Conservation (phyloP, 1,140 invertebrate genomes). For the Zophobas morio region DNA sequence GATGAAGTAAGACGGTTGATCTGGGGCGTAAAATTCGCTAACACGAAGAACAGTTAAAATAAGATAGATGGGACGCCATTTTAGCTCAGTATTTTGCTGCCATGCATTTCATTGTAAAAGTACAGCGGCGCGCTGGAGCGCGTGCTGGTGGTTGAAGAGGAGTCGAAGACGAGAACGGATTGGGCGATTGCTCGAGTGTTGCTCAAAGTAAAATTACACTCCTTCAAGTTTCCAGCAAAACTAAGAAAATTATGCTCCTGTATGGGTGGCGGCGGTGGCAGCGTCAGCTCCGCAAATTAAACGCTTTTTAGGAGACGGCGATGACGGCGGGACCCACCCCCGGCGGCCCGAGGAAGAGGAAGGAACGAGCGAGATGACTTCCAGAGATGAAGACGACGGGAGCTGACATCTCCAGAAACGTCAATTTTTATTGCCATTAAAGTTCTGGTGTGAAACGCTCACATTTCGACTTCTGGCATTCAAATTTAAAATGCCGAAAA, state of each 20-base stretch:
- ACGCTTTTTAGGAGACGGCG: constrained; percentile 33
- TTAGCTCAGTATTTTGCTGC: constrained; percentile 62
- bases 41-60: constrained; percentile 65
- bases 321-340: background rate
- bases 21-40: constrained; percentile 53
- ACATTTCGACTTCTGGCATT: no score
- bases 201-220: constrained; percentile 65
- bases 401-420: background rate
- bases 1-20: constrained; percentile 41
- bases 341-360: background rate
- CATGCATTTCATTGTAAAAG: constrained; percentile 64
- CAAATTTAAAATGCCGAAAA: no score
- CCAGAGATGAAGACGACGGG: background rate
- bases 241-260: constrained; percentile 62
- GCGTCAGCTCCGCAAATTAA: constrained; percentile 40
- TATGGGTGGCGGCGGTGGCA: constrained; percentile 34
- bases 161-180: background rate
- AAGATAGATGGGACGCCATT: constrained; percentile 66
- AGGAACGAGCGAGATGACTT: no score
- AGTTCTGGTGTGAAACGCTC: no score
- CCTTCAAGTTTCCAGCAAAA: constrained; percentile 62
- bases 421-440: no score
- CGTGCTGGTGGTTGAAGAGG: background rate
- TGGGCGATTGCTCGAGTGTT: constrained; percentile 58
- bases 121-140: constrained; percentile 45